These are phyloP conservation scores for Cryptoprocta ferox DNA, from an alignment of 2,797 vertebrate species.

Conservation along the genomic window DNA sequence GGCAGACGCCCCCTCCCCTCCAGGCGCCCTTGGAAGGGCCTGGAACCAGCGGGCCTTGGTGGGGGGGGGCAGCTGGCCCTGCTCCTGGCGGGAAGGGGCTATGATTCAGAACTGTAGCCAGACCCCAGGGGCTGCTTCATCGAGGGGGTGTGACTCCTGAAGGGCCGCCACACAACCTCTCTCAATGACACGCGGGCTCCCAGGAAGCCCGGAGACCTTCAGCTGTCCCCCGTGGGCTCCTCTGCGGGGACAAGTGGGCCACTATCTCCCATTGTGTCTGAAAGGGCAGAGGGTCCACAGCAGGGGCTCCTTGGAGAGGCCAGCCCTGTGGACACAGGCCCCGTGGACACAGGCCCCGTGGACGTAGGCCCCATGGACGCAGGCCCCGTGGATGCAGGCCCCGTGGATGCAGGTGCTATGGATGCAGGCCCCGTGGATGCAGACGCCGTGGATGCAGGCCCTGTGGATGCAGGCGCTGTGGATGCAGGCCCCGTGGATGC, in stretches of 20 bases:
- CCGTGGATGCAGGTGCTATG: fast-evolving
- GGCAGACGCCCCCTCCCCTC: background rate
- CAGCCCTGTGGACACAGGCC: background rate
- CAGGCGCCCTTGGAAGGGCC: background rate
- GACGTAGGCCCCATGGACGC: fast-evolving
- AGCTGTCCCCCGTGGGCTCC: background rate
- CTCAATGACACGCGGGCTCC: fast-evolving
- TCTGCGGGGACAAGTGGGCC: background rate
- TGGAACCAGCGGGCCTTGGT: background rate
- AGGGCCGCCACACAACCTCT: no score
- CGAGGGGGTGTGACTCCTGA: background rate
- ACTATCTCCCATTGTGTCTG: background rate
- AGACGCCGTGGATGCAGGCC: no score
- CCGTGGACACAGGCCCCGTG: no score
- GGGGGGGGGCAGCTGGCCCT: background rate
- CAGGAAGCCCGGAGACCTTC: background rate
- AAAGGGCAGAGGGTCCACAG: background rate
- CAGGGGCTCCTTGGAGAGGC: background rate
- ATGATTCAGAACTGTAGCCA: background rate
- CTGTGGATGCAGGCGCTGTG: no score
- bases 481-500: no score
- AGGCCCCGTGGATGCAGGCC: fast-evolving
- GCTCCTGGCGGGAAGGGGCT: background rate
- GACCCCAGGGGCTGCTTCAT: background rate
- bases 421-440: no score